Percentiles rank a stretch among this genome's conserved stretches.
These are phyloP conservation scores for Scleropages formosus DNA, from an alignment of 2,797 vertebrate genomes.

Conservation along the genomic window DNA sequence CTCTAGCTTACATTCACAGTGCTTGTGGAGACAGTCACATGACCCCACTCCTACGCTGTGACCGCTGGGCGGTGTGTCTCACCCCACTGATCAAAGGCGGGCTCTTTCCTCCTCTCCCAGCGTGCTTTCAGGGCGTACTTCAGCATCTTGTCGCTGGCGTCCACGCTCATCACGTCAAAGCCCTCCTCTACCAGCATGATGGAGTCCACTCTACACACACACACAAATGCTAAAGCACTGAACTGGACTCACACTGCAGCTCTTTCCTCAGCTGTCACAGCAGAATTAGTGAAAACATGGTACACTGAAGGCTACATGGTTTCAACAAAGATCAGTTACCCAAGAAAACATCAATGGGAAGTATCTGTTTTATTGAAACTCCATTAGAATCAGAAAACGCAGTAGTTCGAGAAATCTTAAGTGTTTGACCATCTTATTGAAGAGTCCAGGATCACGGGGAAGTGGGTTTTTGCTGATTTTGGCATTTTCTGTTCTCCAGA, in stretches of 20 bases:
- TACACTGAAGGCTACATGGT: too few relatives aligned
- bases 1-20: too few relatives aligned
- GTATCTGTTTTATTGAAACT: too few relatives aligned
- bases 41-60: not conserved
- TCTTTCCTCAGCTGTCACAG: not conserved
- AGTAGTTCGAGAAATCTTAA: too few relatives aligned
- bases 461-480: constrained; percentile 22
- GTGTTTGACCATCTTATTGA: too few relatives aligned
- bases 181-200: constrained; percentile 96
- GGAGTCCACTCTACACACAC: constrained; percentile 82
- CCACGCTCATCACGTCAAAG: constrained; percentile 85
- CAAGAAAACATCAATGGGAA: too few relatives aligned
- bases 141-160: constrained; percentile 99
- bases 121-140: constrained; percentile 91
- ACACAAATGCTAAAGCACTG: not conserved
- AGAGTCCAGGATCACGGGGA: too few relatives aligned
- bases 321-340: too few relatives aligned
- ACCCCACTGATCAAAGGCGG: constrained; percentile 92
- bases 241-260: not conserved
- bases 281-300: not conserved
- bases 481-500: constrained; percentile 7
- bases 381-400: too few relatives aligned
- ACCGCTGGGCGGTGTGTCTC: constrained; percentile 29
- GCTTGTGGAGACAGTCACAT: not conserved
- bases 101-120: constrained; percentile 89